Percentiles rank a stretch among this genome's conserved stretches.
Evolutionary conservation across 2,888 invertebrate species (phyloP).

Genomic region (Nomada lathburiana): DNA sequence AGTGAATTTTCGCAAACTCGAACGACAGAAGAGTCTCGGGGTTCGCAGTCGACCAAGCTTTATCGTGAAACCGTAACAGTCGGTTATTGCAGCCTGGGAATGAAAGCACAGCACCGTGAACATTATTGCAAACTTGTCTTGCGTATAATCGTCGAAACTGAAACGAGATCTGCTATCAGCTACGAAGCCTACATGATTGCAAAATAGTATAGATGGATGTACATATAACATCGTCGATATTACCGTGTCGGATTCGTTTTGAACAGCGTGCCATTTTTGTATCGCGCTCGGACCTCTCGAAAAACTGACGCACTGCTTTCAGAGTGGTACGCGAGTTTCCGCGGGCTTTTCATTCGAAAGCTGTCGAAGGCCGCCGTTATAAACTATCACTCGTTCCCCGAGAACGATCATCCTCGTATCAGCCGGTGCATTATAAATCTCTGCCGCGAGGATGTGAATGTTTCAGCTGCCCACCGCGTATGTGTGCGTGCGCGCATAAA

Average conservation of each 20-base stretch:
- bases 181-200: constrained; percentile 46
- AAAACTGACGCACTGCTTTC: constrained; percentile 33
- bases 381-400: not conserved
- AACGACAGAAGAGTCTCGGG: not conserved
- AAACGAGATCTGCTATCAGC: constrained; percentile 64
- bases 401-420: not conserved
- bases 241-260: constrained; percentile 27
- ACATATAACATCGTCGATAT: constrained; percentile 45
- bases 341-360: not conserved
- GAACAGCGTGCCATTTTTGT: constrained; percentile 35
- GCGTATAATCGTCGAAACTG: constrained; percentile 54
- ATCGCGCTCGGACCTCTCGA: constrained; percentile 13
- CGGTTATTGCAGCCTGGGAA: constrained; percentile 58
- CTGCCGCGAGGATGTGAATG: not conserved
- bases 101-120: constrained; percentile 44
- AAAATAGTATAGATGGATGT: constrained; percentile 54
- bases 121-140: constrained; percentile 69
- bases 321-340: not conserved
- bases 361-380: not conserved
- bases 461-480: not conserved
- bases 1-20: not conserved
- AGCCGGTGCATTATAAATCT: constrained; percentile 7
- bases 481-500: constrained; percentile 4
- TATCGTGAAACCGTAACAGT: constrained; percentile 64
- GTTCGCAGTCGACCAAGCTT: constrained; percentile 48